Base-by-base conservation (phyloP, 2,888 invertebrate genomes). In the Tachystola acroxantha region DNA sequence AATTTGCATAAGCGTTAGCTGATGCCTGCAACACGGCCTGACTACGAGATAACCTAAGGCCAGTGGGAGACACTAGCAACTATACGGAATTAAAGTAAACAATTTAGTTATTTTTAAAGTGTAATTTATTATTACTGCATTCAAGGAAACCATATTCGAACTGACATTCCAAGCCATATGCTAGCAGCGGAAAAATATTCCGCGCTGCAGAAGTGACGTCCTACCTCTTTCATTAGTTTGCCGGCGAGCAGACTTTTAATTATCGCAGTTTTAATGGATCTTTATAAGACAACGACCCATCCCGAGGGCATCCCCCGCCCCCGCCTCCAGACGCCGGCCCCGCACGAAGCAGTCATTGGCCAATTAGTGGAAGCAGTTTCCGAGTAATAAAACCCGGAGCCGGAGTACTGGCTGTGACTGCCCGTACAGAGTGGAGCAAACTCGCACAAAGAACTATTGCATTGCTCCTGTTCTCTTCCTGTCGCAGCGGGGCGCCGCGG, bases 301-400 rank as follows among this genome's bases (percentile, higher is more conserved):
- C 32, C n/a, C 24, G n/a, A 11, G 12, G 10, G 26, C 13, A 10
- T 24, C 28, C 32, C 14, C 12, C 27, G 3, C 10, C 12, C 6
- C 29, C 26, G n/a, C n/a, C n/a, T n/a, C n/a, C n/a, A n/a, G n/a
- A n/a, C n/a, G n/a, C n/a, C n/a, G n/a, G n/a, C n/a, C n/a, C n/a
- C n/a, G n/a, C n/a, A n/a, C n/a, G 19, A 39, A 36, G 33, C 36
- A 37, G 37, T 37, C 37, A 26, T 37, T 40, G 27, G 34, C 40
- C 37, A 40, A 40, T 40, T 40, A 40, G 40, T 28, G 37, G 32
- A 13, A 32, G 32, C 37, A 37, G 34, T 40, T 40, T 22, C 27
- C 26, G 32, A 40, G 40, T 40, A 40, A 40, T 40, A 40, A 40
- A 40, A 40, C 31, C 16, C 16, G 16, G 16, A 4, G 36, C 36